Conservation (phyloP, 1,140 invertebrate genomes). For the Aphelenchoides avenae region DNA sequence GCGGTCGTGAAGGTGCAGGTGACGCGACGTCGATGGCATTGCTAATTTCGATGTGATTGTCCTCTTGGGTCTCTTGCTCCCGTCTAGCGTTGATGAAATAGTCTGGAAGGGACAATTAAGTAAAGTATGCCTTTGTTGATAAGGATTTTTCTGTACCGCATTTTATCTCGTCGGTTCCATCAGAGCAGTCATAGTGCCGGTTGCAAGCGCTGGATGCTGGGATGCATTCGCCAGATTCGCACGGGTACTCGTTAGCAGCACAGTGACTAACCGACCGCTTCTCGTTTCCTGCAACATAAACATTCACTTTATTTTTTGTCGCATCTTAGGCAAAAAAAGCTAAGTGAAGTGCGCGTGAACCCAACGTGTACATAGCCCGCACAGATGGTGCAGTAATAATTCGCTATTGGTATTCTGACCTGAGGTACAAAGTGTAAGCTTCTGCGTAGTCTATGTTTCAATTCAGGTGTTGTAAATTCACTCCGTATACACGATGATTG, state of each 20-base stretch:
- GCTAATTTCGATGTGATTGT: neutral
- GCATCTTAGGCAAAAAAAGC: too few species aligned
- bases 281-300: constrained; percentile 54
- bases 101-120: constrained; percentile 18
- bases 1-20: neutral
- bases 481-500: too few species aligned
- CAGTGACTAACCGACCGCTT: constrained; percentile 62
- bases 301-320: too few species aligned
- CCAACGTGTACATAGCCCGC: too few species aligned
- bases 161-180: constrained; percentile 73
- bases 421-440: too few species aligned
- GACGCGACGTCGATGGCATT: too few species aligned
- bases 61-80: neutral
- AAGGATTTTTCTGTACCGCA: constrained; percentile 63
- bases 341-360: too few species aligned
- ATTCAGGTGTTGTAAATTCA: too few species aligned
- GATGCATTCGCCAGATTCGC: constrained; percentile 62
- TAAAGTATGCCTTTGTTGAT: neutral
- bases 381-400: too few species aligned
- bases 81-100: constrained; percentile 21
- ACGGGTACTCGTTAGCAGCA: constrained; percentile 70
- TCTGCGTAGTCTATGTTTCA: too few species aligned
- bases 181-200: constrained; percentile 69
- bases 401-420: too few species aligned
- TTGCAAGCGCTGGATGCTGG: constrained; percentile 53